Conservation (phyloP, 2,113 vertebrate species). For the Meleagris gallopavo region DNA sequence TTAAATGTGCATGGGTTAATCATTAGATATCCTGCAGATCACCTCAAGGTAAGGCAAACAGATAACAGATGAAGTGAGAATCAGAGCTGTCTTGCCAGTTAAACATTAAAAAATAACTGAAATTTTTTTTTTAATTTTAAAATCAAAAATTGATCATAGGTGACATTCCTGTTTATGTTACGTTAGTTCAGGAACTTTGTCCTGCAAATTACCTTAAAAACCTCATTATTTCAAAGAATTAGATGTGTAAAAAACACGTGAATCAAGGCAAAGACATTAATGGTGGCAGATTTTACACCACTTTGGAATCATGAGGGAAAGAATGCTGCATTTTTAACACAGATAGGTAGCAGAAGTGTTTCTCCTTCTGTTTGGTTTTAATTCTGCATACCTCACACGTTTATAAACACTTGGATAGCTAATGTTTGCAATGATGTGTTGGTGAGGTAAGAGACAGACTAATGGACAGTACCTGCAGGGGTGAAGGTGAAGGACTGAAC, state of each 20-base stretch:
- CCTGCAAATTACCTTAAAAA: conserved; percentile 23
- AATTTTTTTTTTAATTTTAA: background rate
- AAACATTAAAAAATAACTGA: conserved; percentile 5
- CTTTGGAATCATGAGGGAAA: background rate
- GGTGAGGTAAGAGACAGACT: conserved; percentile 80
- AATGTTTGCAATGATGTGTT: conserved; percentile 12
- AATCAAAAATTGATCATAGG: background rate
- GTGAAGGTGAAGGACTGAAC: conserved; percentile 93
- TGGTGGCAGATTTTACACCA: background rate
- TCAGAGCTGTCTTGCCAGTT: background rate
- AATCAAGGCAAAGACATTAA: background rate
- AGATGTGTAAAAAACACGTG: conserved; percentile 1
- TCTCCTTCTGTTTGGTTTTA: background rate
- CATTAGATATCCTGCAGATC: background rate
- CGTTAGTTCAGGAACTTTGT: background rate
- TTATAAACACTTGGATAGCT: conserved; percentile 6
- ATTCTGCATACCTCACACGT: background rate
- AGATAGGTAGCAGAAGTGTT: background rate
- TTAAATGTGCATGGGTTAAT: background rate
- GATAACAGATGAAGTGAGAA: background rate
- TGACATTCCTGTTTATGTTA: background rate
- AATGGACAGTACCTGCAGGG: conserved; percentile 91
- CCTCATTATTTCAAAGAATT: background rate
- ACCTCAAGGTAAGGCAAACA: rapidly evolving
- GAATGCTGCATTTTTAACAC: conserved; percentile 5